Evolutionary conservation across 2,888 invertebrate species (phyloP).

Genomic region (Calameuta idolon): DNA sequence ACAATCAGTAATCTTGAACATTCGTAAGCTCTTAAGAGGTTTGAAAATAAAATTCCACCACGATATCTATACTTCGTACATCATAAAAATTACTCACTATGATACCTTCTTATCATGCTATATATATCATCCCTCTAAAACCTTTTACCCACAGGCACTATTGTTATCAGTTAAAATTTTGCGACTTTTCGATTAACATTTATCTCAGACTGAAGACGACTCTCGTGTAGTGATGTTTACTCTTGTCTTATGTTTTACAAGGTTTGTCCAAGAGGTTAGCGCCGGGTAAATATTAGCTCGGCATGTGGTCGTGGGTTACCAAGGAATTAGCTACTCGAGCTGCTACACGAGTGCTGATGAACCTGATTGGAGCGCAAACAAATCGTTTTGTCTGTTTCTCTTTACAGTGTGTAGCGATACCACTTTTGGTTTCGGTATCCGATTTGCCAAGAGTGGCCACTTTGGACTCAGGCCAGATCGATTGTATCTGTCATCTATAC

Average conservation of each 20-base stretch:
- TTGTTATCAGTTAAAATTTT: neutral
- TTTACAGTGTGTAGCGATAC: constrained; percentile 17
- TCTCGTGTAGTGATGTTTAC: constrained; percentile 5
- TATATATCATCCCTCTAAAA: no score
- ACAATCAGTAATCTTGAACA: neutral
- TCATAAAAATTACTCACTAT: no score
- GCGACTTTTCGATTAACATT: neutral
- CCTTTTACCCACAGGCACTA: no score
- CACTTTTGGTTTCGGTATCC: constrained; percentile 8
- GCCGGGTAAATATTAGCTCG: constrained; percentile 25
- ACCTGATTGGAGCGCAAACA: constrained; percentile 30
- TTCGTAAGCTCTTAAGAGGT: no score
- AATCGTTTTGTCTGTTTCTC: constrained; percentile 27
- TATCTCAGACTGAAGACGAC: neutral
- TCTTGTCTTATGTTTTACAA: constrained; percentile 19
- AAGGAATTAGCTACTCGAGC: constrained; percentile 23
- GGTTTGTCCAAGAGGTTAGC: constrained; percentile 25
- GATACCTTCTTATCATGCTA: no score
- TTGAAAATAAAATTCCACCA: no score
- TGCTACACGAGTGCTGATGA: constrained; percentile 22
- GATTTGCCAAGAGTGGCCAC: neutral
- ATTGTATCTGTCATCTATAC: neutral
- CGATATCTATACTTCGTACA: no score
- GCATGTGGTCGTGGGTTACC: constrained; percentile 2
- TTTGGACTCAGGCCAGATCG: neutral